A percentile compares a stretch with the other conserved stretches of the same genome.
phyloP scores from a whole-genome alignment of 2,797 vertebrate genomes.

The Hephaestus fuliginosus region DNA sequence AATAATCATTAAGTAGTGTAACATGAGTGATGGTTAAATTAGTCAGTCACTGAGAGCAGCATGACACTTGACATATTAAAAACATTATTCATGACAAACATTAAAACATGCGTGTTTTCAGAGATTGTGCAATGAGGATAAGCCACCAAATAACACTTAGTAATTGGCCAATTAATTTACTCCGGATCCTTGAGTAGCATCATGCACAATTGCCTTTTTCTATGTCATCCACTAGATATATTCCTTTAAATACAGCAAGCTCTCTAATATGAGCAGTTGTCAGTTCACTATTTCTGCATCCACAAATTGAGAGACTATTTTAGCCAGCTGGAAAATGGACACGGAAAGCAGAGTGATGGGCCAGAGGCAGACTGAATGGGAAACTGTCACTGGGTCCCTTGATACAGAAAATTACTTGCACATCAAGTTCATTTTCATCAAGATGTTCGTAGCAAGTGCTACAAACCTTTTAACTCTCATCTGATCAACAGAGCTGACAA shows the following conservation, averaged over 20 bases:
- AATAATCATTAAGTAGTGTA: background rate
- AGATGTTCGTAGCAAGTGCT: constrained; percentile 53
- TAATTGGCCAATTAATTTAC: constrained; percentile 15
- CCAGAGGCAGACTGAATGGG: constrained; percentile 45
- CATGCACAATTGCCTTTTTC: constrained; percentile 1
- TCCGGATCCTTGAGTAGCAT: constrained; percentile 1
- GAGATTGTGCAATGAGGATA: background rate
- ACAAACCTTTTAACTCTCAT: constrained; percentile 61
- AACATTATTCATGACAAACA: constrained; percentile 6
- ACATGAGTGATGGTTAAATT: constrained; percentile 6
- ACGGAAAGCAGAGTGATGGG: constrained; percentile 45
- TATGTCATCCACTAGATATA: background rate
- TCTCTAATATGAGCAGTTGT: constrained; percentile 21
- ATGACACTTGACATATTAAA: constrained; percentile 4
- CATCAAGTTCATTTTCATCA: constrained; percentile 59
- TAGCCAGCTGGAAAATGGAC: constrained; percentile 58
- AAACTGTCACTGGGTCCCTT: constrained; percentile 52
- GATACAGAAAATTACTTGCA: constrained; percentile 57
- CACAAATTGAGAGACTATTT: constrained; percentile 51
- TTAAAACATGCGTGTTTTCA: constrained; percentile 12
- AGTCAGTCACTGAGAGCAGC: background rate
- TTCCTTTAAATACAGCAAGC: constrained; percentile 33
- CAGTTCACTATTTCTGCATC: constrained; percentile 43
- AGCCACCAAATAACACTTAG: constrained; percentile 4
- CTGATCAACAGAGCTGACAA: constrained; percentile 44